phyloP scores from a whole-genome alignment of 1,140 invertebrate genomes.

The Conus ventricosus region DNA sequence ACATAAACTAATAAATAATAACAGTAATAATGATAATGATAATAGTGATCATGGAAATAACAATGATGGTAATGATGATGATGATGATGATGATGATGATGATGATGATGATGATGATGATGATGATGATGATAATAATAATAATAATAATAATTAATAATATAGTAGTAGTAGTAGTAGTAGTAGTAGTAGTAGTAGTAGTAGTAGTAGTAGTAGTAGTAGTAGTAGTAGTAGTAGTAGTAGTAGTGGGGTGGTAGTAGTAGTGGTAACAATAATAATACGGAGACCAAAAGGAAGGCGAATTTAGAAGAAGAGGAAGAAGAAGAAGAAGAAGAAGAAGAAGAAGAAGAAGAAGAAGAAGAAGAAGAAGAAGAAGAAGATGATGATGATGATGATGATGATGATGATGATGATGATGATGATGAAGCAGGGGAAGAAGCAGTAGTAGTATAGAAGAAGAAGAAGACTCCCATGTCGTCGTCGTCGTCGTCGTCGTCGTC shows the following conservation, averaged over 20 bases:
- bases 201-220: slow-evolving; percentile 11
- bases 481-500: background rate
- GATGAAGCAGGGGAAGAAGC: too few relatives aligned
- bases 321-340: background rate
- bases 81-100: background rate
- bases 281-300: background rate
- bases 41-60: too few relatives aligned
- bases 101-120: background rate
- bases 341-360: slow-evolving; percentile 12
- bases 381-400: slow-evolving; percentile 16
- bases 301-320: too few relatives aligned
- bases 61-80: background rate
- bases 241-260: too few relatives aligned
- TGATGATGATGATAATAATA: background rate
- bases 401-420: slow-evolving; percentile 16
- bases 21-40: too few relatives aligned
- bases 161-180: slow-evolving; percentile 7
- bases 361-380: background rate
- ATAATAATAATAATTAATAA: background rate
- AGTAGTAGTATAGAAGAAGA: too few relatives aligned
- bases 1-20: too few relatives aligned
- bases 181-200: slow-evolving; percentile 11
- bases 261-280: slow-evolving; percentile 15
- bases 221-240: slow-evolving; percentile 11
- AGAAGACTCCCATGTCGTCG: too few relatives aligned